Conservation (phyloP, 2,113 vertebrate species). For the Haemorhous mexicanus region DNA sequence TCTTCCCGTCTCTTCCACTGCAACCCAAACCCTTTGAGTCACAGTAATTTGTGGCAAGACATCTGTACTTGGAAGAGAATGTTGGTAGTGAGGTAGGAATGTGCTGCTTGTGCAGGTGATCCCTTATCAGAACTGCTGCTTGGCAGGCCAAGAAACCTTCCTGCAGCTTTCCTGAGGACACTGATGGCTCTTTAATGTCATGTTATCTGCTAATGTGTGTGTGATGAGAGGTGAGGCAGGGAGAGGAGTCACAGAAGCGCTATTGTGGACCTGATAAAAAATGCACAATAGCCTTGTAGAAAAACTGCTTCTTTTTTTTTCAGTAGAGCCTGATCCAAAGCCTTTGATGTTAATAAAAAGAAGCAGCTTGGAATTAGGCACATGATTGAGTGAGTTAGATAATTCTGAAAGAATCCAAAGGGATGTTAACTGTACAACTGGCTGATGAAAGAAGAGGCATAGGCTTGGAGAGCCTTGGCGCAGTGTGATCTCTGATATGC, state of each 20-base stretch:
- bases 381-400: background rate
- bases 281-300: background rate
- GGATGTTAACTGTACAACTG: background rate
- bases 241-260: slow-evolving; percentile 1
- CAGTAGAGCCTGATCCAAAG: background rate
- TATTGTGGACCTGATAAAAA: slow-evolving; percentile 3
- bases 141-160: slow-evolving; percentile 4
- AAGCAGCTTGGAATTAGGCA: background rate
- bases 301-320: background rate
- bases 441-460: slow-evolving; percentile 10
- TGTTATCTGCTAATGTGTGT: background rate
- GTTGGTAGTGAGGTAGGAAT: background rate
- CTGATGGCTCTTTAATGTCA: slow-evolving; percentile 10
- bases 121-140: slow-evolving; percentile 23
- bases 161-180: background rate
- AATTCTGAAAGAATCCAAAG: background rate
- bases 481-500: background rate
- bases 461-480: background rate
- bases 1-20: background rate
- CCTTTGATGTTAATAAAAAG: slow-evolving; percentile 21
- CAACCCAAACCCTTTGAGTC: background rate
- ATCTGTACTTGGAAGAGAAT: background rate
- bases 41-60: background rate
- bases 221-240: background rate
- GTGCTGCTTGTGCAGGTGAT: background rate